Base-by-base conservation (phyloP, 2,888 invertebrate species). In the Drosophila meridiana region DNA sequence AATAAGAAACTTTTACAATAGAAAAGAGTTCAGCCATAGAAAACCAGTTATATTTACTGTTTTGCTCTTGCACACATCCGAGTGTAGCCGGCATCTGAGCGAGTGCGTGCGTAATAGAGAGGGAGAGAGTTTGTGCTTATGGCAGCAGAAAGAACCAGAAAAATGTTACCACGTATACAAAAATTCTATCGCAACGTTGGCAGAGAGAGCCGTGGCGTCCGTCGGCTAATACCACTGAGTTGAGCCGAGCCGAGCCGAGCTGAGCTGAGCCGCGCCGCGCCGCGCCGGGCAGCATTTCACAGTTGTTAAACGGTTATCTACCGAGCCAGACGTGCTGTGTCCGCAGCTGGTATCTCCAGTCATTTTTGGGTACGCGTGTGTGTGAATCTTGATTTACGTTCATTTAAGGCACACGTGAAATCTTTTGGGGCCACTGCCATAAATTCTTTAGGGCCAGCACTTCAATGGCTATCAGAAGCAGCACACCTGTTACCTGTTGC, bases 81-180 rank as follows among this genome's bases (percentile, higher is more conserved):
- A 62, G 73, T 58, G 69, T 28, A 40, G 56, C 61, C 78, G 64
- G 76, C 48, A 58, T 63, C 50, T 20, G 40, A 63, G 7, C 20
- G 6, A 36, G 36, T 36, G 59, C 28, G 32, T 2, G 9, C 34
- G 26, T 14, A 0, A 4, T 9, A 4, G 28, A 26, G 5, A 8
- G 11, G 26, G 56, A 55, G 57, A 4, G 57, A 9, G 55, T 40
- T n/a, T 43, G 7, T 20, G 48, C 45, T 38, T 13, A 38, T n/a
- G 30, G 13, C 32, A 56, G 63, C 47, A 64, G 71, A 79, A 80
- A 73, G 76, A 69, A 79, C 73, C 73, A 87, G 82, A 87, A 87
- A 80, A 87, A 76, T 75, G 82, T 80, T 87, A 84, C 87, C 87
- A 87, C 87, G 87, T 87, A 90, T 84, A 90, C 87, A 90, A 89